A percentile compares a stretch with the other conserved stretches of the same genome.
Evolutionary conservation across 1,140 invertebrate species (phyloP).

Genomic region (Anastrepha ludens): DNA sequence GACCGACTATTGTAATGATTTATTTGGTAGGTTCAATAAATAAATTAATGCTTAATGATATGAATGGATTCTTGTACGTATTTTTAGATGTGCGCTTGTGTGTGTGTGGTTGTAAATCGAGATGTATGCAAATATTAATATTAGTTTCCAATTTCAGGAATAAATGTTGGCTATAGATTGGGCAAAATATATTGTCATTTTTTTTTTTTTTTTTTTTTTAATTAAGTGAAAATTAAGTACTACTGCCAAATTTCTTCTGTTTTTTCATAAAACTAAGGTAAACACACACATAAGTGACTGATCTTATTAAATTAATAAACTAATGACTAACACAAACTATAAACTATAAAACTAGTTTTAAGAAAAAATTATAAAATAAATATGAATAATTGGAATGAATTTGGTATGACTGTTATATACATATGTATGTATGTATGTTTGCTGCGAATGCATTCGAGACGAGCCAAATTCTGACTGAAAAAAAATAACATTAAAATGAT

Average conservation of each 20-base stretch:
- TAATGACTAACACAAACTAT: conserved; percentile 20
- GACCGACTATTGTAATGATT: conserved; percentile 12
- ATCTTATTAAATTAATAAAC: conserved; percentile 6
- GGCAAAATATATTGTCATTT: conserved; percentile 19
- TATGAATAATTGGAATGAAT: background rate
- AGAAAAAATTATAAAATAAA: conserved; percentile 6
- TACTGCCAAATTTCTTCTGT: conserved; percentile 61
- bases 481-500: too few relatives aligned
- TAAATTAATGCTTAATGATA: conserved; percentile 51
- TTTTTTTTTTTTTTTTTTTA: background rate
- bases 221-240: conserved; percentile 64
- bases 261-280: conserved; percentile 60
- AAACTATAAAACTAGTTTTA: background rate
- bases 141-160: background rate
- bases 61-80: conserved; percentile 44
- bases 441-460: too few relatives aligned
- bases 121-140: background rate
- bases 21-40: conserved; percentile 5
- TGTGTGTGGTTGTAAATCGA: background rate
- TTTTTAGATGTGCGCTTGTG: background rate
- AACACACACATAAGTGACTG: conserved; percentile 56
- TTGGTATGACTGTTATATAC: background rate
- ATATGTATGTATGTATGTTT: background rate
- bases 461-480: too few relatives aligned
- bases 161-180: background rate